phyloP scores from a whole-genome alignment of 2,797 vertebrate species.

The Phoebastria nigripes region DNA sequence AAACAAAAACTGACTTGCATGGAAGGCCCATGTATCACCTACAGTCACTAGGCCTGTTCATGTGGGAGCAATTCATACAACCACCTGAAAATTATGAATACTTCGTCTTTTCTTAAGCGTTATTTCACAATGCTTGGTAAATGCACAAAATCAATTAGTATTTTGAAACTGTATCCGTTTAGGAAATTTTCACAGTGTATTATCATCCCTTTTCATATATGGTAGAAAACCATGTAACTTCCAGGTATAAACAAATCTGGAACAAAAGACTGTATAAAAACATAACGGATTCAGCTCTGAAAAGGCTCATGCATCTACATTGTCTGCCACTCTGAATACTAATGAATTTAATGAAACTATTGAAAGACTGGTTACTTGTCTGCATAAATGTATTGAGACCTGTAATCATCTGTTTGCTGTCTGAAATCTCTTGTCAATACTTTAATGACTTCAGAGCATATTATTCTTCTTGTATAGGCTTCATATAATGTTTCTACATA shows the following conservation, averaged over 20 bases:
- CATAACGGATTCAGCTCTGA: conserved; percentile 53
- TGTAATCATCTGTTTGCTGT: conserved; percentile 62
- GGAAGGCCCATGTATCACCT: neutral
- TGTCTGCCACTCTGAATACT: conserved; percentile 54
- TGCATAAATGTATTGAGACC: conserved; percentile 48
- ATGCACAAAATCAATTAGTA: neutral
- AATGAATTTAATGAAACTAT: conserved; percentile 65
- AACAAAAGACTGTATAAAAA: conserved; percentile 57
- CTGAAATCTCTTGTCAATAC: conserved; percentile 61
- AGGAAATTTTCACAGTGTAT: neutral
- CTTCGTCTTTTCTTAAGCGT: neutral
- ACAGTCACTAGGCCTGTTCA: neutral
- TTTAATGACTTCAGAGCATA: conserved; percentile 64
- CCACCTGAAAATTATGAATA: neutral
- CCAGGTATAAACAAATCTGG: conserved; percentile 47
- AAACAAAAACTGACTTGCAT: neutral
- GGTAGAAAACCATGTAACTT: neutral
- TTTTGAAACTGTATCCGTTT: neutral
- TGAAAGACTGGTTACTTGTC: conserved; percentile 50
- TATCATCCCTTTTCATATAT: neutral
- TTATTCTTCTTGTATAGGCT: conserved; percentile 55
- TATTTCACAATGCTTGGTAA: neutral
- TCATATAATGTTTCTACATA: conserved; percentile 66
- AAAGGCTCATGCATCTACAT: conserved; percentile 52
- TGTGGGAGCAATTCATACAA: neutral